These are phyloP conservation scores for Parus major DNA, from an alignment of 2,113 vertebrate species.

Conservation along the genomic window DNA sequence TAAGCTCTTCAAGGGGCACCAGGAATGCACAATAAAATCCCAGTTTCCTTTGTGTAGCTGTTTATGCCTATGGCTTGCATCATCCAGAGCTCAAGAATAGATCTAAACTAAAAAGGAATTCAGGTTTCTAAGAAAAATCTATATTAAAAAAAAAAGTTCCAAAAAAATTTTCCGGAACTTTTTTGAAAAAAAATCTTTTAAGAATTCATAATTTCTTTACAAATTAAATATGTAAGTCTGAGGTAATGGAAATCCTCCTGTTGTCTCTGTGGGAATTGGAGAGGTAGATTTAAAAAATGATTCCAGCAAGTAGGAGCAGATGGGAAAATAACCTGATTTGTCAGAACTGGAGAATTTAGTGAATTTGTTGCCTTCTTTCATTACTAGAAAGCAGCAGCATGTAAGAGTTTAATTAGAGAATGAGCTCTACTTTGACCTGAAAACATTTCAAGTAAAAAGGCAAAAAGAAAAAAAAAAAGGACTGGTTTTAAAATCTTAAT, in stretches of 20 bases:
- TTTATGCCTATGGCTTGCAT: constrained; percentile 60
- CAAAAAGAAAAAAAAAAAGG: not conserved
- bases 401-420: constrained; percentile 24
- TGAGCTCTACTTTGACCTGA: constrained; percentile 5
- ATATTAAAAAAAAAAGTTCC: not conserved
- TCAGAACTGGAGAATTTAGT: constrained; percentile 23
- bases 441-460: not conserved
- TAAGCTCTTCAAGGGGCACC: constrained; percentile 69
- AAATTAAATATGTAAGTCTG: not conserved
- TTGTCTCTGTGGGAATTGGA: not conserved
- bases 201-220: not conserved
- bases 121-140: constrained; percentile 25
- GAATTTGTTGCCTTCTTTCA: not conserved
- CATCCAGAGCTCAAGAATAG: constrained; percentile 44
- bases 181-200: not conserved
- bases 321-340: constrained; percentile 44
- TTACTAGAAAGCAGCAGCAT: not conserved
- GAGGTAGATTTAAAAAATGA: constrained; percentile 14
- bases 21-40: constrained; percentile 70
- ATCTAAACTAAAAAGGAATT: constrained; percentile 40
- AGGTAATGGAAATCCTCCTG: constrained; percentile 15
- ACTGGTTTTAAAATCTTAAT: constrained; percentile 11
- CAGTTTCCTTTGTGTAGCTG: constrained; percentile 65
- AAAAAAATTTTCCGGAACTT: not conserved
- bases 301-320: constrained; percentile 27